These are phyloP conservation scores for Bombus terrestris DNA, from an alignment of 1,140 invertebrate genomes.

Conservation along the genomic window DNA sequence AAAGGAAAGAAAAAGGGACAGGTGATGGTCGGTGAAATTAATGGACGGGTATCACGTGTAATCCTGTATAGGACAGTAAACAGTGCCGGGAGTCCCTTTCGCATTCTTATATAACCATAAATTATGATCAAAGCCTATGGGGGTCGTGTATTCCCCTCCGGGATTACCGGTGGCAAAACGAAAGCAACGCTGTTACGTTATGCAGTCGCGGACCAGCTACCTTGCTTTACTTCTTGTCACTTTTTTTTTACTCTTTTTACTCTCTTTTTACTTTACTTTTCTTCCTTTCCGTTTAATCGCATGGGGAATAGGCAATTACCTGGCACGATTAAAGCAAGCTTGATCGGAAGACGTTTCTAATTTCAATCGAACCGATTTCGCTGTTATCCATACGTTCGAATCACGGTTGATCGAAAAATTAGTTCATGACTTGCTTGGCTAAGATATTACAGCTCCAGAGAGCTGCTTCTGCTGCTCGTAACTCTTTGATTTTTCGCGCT, in stretches of 20 bases:
- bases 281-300: slow-evolving; percentile 52
- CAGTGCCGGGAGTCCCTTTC: slow-evolving; percentile 74
- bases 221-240: slow-evolving; percentile 65
- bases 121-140: slow-evolving; percentile 76
- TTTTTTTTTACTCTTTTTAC: slow-evolving; percentile 12
- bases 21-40: slow-evolving; percentile 58
- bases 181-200: slow-evolving; percentile 20
- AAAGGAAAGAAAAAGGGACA: slow-evolving; percentile 13
- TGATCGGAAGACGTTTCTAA: not conserved
- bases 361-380: not conserved
- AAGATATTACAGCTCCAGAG: not conserved
- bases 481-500: slow-evolving; percentile 4
- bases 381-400: not conserved
- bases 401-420: not conserved
- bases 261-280: not conserved
- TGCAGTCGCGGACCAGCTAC: slow-evolving; percentile 34
- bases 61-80: slow-evolving; percentile 75
- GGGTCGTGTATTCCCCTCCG: slow-evolving; percentile 55
- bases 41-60: slow-evolving; percentile 65
- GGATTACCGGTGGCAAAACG: slow-evolving; percentile 57
- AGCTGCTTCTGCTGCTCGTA: not conserved
- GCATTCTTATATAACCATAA: slow-evolving; percentile 81
- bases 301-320: not conserved
- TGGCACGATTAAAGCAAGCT: not conserved
- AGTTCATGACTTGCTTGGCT: not conserved